Evolutionary conservation across 2,888 invertebrate genomes (phyloP), one percentile per base, ranked within the genome.

Genomic region (Lymantria monacha): DNA sequence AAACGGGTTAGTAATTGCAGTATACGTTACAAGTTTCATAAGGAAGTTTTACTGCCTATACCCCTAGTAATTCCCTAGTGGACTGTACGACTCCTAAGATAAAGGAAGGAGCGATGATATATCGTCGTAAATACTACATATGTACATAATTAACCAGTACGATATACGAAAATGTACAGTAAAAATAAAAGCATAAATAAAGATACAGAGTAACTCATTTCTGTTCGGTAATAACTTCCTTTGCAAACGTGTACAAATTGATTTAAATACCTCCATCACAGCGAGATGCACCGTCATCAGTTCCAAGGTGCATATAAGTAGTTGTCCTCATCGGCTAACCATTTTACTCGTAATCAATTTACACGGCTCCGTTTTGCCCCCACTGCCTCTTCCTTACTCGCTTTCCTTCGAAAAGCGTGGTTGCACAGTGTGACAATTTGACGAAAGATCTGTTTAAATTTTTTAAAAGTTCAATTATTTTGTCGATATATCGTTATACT

Each of bases 321-420:
- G 82, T 77, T 64, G 65, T 55, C 63, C 68, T 74, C 74, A 71
- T 74, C 73, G 77, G 68, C 75, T 81, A 85, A 85, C 84, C 81
- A 72, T 84, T 86, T 86, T 82, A 84, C 80, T 80, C 74, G 79
- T 87, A 86, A 88, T 87, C 85, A 85, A 79, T 86, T 88, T 87
- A 85, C 72, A 60, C 56, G 63, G 70, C 69, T 66, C 70, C 73
- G 64, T 72, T 72, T 73, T 68, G 59, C 69, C 79, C 66, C 63
- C 60, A 61, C 70, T 72, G 72, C 73, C 74, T 69, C 66, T 63
- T 62, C 60, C 57, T 42, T 56, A 57, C 54, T 57, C 58, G 45
- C 54, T 61, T 65, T 55, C 55, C 55, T 53, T 53, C 58, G 66
- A 66, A 61, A 66, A 65, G 57, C 57, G 63, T 65, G 61, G 60